phyloP scores from a whole-genome alignment of 2,888 invertebrate species.

The Melanostoma mellinum region DNA sequence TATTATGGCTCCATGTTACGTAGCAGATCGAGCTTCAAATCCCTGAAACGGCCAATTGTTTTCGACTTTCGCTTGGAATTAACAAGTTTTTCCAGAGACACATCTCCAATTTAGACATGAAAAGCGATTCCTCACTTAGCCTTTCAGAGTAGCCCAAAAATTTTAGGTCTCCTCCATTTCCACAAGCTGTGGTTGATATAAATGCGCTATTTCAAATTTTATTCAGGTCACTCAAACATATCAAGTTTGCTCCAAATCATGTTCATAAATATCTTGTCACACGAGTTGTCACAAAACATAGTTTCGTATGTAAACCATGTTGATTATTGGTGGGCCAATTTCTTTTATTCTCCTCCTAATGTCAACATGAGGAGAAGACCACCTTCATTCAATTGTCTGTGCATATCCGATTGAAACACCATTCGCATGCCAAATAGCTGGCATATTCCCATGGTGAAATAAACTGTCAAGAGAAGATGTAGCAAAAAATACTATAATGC shows the following conservation, averaged over 20 bases:
- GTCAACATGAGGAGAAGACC: slow-evolving; percentile 21
- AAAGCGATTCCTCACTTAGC: too few species aligned
- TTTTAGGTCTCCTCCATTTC: too few species aligned
- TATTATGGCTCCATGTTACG: too few species aligned
- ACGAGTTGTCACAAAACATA: slow-evolving; percentile 26
- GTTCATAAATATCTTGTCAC: slow-evolving; percentile 40
- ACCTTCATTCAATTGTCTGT: slow-evolving; percentile 6
- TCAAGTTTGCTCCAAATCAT: slow-evolving; percentile 9
- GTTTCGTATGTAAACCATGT: slow-evolving; percentile 43
- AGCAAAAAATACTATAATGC: slow-evolving; percentile 36
- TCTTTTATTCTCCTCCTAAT: slow-evolving; percentile 52
- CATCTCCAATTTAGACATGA: too few species aligned
- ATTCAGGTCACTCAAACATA: slow-evolving; percentile 50
- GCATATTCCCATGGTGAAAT: slow-evolving; percentile 43
- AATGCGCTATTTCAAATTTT: slow-evolving; percentile 23
- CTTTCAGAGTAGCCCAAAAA: too few species aligned
- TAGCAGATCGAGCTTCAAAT: too few species aligned
- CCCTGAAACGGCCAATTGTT: too few species aligned
- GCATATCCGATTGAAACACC: slow-evolving; percentile 52
- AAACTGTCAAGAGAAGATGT: slow-evolving; percentile 37
- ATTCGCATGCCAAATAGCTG: slow-evolving; percentile 38
- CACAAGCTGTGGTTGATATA: too few species aligned
- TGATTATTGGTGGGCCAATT: slow-evolving; percentile 63
- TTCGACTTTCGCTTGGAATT: too few species aligned
- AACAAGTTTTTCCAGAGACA: too few species aligned